These are phyloP conservation scores for Gymnodraco acuticeps DNA, from an alignment of 2,797 vertebrate genomes.

Conservation along the genomic window DNA sequence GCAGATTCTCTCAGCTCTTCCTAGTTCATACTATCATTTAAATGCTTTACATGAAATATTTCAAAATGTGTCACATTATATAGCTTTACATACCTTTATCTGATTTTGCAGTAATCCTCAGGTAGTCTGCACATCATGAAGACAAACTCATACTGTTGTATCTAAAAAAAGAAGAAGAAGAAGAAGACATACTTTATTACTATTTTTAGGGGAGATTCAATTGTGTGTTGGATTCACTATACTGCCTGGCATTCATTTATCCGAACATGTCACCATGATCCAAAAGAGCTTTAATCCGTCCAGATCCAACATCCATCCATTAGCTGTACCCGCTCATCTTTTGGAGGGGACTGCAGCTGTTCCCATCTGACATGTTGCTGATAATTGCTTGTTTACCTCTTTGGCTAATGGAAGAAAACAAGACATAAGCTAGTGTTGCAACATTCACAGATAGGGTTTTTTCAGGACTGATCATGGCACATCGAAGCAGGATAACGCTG, in stretches of 20 bases:
- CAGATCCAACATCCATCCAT: neutral
- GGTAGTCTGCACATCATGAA: neutral
- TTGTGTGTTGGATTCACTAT: neutral
- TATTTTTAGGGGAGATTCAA: no score
- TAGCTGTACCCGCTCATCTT: neutral
- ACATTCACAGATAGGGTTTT: neutral
- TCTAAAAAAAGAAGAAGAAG: no score
- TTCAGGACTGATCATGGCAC: neutral
- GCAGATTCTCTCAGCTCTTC: no score
- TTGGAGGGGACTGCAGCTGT: neutral
- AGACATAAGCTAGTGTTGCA: neutral
- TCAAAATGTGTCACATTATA: neutral
- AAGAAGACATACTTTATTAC: no score
- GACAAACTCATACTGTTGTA: neutral
- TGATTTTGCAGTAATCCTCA: neutral
- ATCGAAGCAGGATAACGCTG: neutral
- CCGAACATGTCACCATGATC: neutral
- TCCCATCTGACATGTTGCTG: neutral
- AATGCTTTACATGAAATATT: neutral
- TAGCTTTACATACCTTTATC: neutral
- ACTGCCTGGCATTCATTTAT: neutral
- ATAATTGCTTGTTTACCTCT: neutral
- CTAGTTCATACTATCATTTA: neutral
- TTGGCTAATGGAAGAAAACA: neutral
- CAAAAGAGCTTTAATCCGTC: neutral